These are phyloP conservation scores for Bucco capensis DNA, from an alignment of 2,113 vertebrate species.

Conservation along the genomic window DNA sequence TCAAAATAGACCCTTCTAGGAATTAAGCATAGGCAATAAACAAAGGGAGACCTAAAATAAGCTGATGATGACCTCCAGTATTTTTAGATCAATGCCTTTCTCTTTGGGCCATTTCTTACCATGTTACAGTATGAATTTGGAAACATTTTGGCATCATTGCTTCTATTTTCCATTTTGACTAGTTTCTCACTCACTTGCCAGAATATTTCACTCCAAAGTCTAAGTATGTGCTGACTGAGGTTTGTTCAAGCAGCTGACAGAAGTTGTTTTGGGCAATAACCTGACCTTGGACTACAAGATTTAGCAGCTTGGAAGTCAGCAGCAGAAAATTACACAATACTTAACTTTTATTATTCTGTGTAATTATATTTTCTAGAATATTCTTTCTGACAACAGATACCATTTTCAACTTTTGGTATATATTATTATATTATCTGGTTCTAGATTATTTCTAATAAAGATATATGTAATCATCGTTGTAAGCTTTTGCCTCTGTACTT, in stretches of 20 bases:
- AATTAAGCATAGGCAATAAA: constrained; percentile 30
- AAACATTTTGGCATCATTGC: not conserved
- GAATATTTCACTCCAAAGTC: constrained; percentile 6
- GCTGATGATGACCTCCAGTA: not conserved
- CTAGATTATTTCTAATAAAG: not conserved
- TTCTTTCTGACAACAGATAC: not conserved
- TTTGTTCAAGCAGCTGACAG: constrained; percentile 6
- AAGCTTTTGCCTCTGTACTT: not conserved
- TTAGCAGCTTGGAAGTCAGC: not conserved
- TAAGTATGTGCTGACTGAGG: not conserved
- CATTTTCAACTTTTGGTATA: not conserved
- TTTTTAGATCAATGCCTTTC: constrained; percentile 46
- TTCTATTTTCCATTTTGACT: not conserved
- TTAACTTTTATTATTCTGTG: not conserved
- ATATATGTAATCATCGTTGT: not conserved
- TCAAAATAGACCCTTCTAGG: constrained; percentile 53
- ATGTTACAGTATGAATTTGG: not conserved
- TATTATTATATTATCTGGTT: not conserved
- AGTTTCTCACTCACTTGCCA: not conserved
- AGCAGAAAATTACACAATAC: not conserved
- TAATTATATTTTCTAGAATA: not conserved
- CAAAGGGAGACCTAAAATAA: constrained; percentile 48
- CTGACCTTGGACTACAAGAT: constrained; percentile 12
- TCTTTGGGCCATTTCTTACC: not conserved
- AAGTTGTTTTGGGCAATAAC: not conserved